A percentile compares a stretch with the other conserved stretches of the same genome.
Conservation (phyloP, 2,888 invertebrate genomes). For the Cinara cedri region DNA sequence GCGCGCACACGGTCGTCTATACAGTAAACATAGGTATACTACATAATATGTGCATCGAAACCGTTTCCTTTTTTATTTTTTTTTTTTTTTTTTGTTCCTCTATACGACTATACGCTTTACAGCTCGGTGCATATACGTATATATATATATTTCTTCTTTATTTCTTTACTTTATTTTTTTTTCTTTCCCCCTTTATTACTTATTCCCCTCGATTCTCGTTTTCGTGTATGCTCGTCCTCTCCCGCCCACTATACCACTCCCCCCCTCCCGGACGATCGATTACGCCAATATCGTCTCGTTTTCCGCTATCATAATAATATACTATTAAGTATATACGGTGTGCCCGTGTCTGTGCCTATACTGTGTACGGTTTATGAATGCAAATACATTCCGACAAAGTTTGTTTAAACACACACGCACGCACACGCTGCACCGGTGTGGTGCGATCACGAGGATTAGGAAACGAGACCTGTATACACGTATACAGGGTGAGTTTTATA, state of each 20-base stretch:
- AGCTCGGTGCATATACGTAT: too few species aligned
- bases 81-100: too few species aligned
- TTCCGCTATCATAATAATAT: too few species aligned
- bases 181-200: conserved; percentile 1
- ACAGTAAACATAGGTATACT: neutral
- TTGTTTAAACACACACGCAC: conserved; percentile 32
- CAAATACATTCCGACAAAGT: neutral
- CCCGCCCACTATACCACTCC: too few species aligned
- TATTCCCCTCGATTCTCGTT: neutral
- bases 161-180: conserved; percentile 23
- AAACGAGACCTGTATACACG: too few species aligned
- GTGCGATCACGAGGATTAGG: too few species aligned
- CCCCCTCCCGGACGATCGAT: conserved; percentile 9
- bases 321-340: too few species aligned
- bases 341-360: too few species aligned
- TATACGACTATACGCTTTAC: neutral
- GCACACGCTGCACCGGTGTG: too few species aligned
- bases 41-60: conserved; percentile 19
- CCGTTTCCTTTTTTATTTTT: too few species aligned
- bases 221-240: too few species aligned
- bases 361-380: neutral
- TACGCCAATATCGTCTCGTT: conserved; percentile 31
- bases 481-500: too few species aligned
- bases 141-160: neutral
- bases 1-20: neutral